Evolutionary conservation across 2,888 invertebrate species (phyloP).

Genomic region (Sphinx pinastri): DNA sequence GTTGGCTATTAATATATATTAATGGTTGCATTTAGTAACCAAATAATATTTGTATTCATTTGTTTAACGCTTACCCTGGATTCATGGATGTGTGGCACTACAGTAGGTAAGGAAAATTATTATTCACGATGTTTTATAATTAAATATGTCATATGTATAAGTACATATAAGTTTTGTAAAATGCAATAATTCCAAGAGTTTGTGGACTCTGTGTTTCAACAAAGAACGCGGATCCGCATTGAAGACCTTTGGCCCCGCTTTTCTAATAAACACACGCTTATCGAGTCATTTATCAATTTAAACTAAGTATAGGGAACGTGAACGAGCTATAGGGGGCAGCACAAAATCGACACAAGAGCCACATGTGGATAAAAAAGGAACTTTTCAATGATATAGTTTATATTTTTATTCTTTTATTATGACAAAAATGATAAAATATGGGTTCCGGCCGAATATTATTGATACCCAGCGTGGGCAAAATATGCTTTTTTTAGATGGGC

Average conservation of each 20-base stretch:
- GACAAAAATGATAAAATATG: too few species aligned
- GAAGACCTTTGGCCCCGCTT: neutral
- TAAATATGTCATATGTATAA: neutral
- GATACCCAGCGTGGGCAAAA: too few species aligned
- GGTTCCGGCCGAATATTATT: too few species aligned
- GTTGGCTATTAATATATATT: too few species aligned
- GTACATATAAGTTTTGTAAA: neutral
- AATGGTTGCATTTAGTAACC: neutral
- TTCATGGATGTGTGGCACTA: neutral
- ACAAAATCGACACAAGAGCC: too few species aligned
- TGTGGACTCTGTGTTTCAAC: neutral
- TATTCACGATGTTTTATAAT: neutral
- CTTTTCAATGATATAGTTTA: too few species aligned
- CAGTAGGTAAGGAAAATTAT: conserved; percentile 12
- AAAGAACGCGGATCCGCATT: neutral
- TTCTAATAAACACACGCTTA: neutral
- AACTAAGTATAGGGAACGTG: too few species aligned
- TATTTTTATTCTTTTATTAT: too few species aligned
- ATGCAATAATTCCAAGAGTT: neutral
- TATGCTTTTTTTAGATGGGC: too few species aligned
- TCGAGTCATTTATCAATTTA: neutral
- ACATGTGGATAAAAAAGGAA: too few species aligned
- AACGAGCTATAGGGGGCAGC: too few species aligned
- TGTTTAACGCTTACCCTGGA: conserved; percentile 15
- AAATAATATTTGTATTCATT: neutral